A percentile compares a stretch with the other conserved stretches of the same genome.
Conservation (phyloP, 1,140 invertebrate species). For the Coenobita brevimanus region DNA sequence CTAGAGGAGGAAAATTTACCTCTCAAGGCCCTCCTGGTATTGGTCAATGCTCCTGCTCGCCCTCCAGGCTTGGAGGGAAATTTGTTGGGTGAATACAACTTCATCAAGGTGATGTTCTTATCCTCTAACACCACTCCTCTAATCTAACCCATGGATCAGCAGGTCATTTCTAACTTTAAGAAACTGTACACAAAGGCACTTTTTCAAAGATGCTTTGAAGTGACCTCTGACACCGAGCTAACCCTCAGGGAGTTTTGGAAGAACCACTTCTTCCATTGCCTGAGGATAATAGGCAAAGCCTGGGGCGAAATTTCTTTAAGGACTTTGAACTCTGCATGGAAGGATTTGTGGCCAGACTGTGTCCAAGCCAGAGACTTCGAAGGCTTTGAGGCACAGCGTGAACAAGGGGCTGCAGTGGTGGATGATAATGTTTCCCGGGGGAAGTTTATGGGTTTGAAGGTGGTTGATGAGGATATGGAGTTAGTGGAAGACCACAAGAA, state of each 20-base stretch:
- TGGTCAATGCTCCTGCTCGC: no score
- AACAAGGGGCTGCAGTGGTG: not conserved
- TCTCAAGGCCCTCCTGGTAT: no score
- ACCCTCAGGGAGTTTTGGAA: conserved; percentile 69
- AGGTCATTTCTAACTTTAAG: conserved; percentile 67
- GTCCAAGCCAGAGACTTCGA: conserved; percentile 22
- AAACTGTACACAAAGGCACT: conserved; percentile 69
- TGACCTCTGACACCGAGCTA: no score
- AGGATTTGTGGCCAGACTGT: conserved; percentile 22
- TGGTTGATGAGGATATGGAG: conserved; percentile 44
- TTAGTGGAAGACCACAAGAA: no score
- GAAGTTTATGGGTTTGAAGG: conserved; percentile 32
- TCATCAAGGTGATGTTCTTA: conserved; percentile 67
- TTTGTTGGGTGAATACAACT: conserved; percentile 50
- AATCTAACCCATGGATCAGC: conserved; percentile 69
- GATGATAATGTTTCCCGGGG: conserved; percentile 45
- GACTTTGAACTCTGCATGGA: no score
- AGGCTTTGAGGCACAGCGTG: not conserved
- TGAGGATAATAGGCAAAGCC: conserved; percentile 64
- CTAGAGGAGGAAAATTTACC: conserved; percentile 63
- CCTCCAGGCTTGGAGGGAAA: conserved; percentile 70
- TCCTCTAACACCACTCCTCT: conserved; percentile 63
- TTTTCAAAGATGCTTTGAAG: no score
- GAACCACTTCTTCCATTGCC: conserved; percentile 59
- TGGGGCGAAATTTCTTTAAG: conserved; percentile 56